Evolutionary conservation across 2,888 invertebrate genomes (phyloP).

Genomic region (Heliconius cydno): DNA sequence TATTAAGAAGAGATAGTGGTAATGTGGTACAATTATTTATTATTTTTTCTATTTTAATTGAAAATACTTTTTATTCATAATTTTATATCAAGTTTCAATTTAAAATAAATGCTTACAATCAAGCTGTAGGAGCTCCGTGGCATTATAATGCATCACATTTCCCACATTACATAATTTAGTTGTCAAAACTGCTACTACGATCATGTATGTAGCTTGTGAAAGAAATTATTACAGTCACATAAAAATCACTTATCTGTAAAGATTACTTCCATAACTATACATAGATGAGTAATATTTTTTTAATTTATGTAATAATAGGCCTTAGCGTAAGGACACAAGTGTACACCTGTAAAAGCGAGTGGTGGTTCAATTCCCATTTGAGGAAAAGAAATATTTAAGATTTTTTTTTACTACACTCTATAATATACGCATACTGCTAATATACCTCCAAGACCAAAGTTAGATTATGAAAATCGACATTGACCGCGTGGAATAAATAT

Average conservation of each 20-base stretch:
- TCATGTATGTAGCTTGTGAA: constrained; percentile 29
- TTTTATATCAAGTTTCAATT: constrained; percentile 78
- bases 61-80: constrained; percentile 49
- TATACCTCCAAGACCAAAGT: too few relatives aligned
- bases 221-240: constrained; percentile 10
- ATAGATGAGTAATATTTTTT: neutral
- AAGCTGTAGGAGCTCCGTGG: constrained; percentile 64
- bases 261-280: neutral
- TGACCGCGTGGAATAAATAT: constrained; percentile 20
- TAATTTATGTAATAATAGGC: too few relatives aligned
- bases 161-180: constrained; percentile 79
- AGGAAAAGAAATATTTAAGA: too few relatives aligned
- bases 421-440: neutral
- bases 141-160: constrained; percentile 72
- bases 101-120: constrained; percentile 76
- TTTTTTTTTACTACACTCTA: neutral
- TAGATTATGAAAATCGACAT: constrained; percentile 12
- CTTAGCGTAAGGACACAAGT: too few relatives aligned
- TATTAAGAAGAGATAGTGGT: too few relatives aligned
- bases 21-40: neutral
- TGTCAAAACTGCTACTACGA: constrained; percentile 66
- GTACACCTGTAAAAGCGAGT: too few relatives aligned
- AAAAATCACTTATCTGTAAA: neutral
- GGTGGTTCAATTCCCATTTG: too few relatives aligned
- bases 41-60: too few relatives aligned